These are phyloP conservation scores for Atta cephalotes DNA, from an alignment of 1,140 invertebrate species.

Conservation along the genomic window DNA sequence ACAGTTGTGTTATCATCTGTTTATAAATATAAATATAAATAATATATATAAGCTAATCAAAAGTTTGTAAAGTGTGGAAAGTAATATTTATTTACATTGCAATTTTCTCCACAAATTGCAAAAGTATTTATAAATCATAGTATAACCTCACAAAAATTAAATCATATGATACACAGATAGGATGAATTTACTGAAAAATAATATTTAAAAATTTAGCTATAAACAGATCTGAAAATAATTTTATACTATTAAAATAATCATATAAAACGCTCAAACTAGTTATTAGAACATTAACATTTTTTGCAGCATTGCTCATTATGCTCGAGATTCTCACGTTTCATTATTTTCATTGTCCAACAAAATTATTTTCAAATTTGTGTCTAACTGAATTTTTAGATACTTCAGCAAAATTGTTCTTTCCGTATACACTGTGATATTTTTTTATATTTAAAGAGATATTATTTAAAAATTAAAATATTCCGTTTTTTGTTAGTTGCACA, in stretches of 20 bases:
- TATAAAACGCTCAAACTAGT: no score
- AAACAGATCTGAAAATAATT: no score
- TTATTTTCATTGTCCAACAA: no score
- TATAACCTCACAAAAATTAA: not conserved
- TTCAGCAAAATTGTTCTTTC: no score
- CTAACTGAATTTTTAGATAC: no score
- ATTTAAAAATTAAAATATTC: not conserved
- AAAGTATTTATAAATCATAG: not conserved
- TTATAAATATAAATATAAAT: slow-evolving; percentile 29
- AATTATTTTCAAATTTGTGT: no score
- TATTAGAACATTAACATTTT: no score
- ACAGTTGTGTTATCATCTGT: not conserved
- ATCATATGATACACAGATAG: not conserved
- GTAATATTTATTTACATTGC: not conserved
- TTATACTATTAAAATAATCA: no score
- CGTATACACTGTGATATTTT: not conserved
- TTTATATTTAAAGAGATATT: not conserved
- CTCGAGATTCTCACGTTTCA: no score
- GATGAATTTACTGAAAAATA: no score
- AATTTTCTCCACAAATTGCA: not conserved
- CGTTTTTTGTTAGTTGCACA: not conserved
- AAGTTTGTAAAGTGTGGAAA: not conserved
- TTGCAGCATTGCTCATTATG: no score
- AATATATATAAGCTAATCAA: not conserved
- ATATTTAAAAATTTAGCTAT: no score